Base-by-base conservation (phyloP, 2,797 vertebrate genomes). In the Acanthopagrus latus region DNA sequence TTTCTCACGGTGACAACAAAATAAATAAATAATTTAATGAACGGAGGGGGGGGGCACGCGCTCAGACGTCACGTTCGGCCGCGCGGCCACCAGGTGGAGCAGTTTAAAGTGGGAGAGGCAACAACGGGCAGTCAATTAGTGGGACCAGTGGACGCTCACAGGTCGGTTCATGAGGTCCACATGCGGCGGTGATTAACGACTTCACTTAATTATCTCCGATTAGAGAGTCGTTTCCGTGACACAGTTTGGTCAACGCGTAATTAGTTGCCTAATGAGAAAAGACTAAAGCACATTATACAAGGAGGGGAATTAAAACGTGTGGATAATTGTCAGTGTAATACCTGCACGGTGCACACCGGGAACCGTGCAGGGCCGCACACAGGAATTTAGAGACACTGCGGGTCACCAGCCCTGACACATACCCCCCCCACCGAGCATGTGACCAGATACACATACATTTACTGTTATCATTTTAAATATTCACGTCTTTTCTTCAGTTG, bases 71-170 rank as follows among this genome's bases (percentile, higher is more conserved):
- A 71, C 57, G 43, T 64, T 78, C 8, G 23, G 11, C 3, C 46
- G 2, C 20, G 16, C 47, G 58, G 43, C 91, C 92, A 20, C 92
- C 86, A 93, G 94, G 63, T 83, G 94, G 92, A 23, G 92, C 86
- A 47, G 64, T 67, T 75, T 50, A 17, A 54, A n/a, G 48, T 25
- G 68, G 27, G 17, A 48, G 71, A 21, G 64, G 41, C 29, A 81
- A 58, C 65, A 78, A 71, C 77, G 71, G 70, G 58, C 78, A 62
- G 84, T 64, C 76, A 85, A 86, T 86, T 85, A 88, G 62, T 18
- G 78, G 64, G 70, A 13, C 38, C 14, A 17, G 1, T n/a, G 16
- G 50, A 65, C 56, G 66, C 5, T 64, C 80, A 41, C 79, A 78
- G 76, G 67, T 78, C 69, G 64, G 72, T 74, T 62, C 76, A 62